Conservation (phyloP, 2,113 vertebrate species). For the Coreoperca whiteheadi region DNA sequence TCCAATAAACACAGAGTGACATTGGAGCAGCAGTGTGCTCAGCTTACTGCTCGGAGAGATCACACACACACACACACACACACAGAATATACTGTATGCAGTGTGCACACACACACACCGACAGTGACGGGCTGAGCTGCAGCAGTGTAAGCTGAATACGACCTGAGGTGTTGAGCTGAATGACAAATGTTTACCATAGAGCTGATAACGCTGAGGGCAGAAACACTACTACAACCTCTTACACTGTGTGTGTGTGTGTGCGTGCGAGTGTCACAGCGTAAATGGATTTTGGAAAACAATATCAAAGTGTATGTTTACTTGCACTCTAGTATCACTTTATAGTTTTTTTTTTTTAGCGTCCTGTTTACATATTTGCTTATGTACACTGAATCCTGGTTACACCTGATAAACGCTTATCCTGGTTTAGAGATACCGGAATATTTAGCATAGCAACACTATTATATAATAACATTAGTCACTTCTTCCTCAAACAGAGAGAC, state of each 20-base stretch:
- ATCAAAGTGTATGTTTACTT: slow-evolving; percentile 13
- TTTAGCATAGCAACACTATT: not conserved
- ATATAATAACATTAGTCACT: too few relatives aligned
- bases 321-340: not conserved
- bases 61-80: slow-evolving; percentile 10
- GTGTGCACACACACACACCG: not conserved
- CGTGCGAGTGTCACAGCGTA: not conserved
- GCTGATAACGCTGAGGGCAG: slow-evolving; percentile 34
- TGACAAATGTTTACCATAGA: slow-evolving; percentile 59
- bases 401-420: slow-evolving; percentile 21
- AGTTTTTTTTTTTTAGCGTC: not conserved
- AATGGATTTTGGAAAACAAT: slow-evolving; percentile 10
- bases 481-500: too few relatives aligned
- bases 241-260: slow-evolving; percentile 17
- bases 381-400: not conserved
- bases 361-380: not conserved
- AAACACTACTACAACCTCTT: slow-evolving; percentile 6
- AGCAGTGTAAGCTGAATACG: slow-evolving; percentile 9
- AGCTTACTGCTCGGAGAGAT: not conserved
- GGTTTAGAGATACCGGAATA: not conserved
- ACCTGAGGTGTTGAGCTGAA: slow-evolving; percentile 59
- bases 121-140: slow-evolving; percentile 21
- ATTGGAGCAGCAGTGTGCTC: slow-evolving; percentile 12
- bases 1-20: slow-evolving; percentile 38
- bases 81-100: not conserved